Evolutionary conservation across 2,113 vertebrate genomes (phyloP).

Genomic region (Antennarius striatus): DNA sequence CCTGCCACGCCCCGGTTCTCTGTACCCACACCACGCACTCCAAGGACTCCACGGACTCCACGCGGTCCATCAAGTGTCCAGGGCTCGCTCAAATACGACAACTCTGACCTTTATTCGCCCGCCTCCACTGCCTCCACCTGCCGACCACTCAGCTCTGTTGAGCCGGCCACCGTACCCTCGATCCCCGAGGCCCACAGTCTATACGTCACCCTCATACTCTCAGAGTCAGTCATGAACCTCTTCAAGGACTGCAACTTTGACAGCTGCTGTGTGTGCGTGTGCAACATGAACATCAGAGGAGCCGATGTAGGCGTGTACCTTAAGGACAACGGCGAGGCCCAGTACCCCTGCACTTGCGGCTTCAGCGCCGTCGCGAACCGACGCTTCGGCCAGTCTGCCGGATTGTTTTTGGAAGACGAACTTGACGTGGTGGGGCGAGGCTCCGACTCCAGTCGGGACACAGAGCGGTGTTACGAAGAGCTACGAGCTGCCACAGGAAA

Average conservation of each 20-base stretch:
- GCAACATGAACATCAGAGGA: constrained; percentile 99
- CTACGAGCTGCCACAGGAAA: constrained; percentile 84
- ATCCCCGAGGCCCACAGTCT: constrained; percentile 98
- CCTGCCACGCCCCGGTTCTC: constrained; percentile 95
- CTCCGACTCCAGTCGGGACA: constrained; percentile 91
- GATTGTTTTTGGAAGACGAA: constrained; percentile 96
- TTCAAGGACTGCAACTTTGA: constrained; percentile 99
- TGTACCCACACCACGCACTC: constrained; percentile 92
- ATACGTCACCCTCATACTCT: constrained; percentile 97
- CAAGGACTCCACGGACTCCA: constrained; percentile 93
- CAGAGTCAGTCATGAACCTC: constrained; percentile 97
- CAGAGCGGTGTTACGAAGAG: constrained; percentile 92
- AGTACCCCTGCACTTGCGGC: constrained; percentile 94
- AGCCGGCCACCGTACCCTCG: constrained; percentile 94
- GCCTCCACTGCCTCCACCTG: constrained; percentile 97
- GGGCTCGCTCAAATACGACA: constrained; percentile 96
- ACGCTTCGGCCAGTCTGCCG: constrained; percentile 93
- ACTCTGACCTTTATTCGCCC: constrained; percentile 95
- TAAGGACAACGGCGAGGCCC: constrained; percentile 92
- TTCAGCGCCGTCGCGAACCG: constrained; percentile 97
- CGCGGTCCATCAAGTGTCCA: constrained; percentile 94
- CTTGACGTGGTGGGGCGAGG: constrained; percentile 95
- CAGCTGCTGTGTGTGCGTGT: constrained; percentile 98
- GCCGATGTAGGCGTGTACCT: constrained; percentile 98
- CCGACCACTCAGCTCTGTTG: constrained; percentile 94